Evolutionary conservation across 92 coral and sea anemone genomes (phyloP).

Genomic region (Blastomussa wellsi): DNA sequence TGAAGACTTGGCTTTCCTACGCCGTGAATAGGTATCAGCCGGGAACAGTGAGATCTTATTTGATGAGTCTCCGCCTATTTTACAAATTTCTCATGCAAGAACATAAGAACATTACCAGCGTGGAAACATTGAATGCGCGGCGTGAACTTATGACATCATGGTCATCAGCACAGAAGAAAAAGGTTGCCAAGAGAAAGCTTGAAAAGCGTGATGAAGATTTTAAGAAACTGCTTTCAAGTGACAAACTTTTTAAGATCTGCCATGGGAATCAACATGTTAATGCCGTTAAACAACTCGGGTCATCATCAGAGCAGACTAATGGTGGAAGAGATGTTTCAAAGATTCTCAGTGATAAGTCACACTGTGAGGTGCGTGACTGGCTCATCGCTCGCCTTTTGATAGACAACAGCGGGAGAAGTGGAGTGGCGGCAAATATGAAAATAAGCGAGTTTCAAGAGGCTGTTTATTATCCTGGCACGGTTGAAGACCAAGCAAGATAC

Average conservation of each 20-base stretch:
- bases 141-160: conserved; percentile 51
- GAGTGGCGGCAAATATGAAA: conserved; percentile 15
- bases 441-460: conserved; percentile 46
- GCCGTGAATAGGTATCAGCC: conserved; percentile 49
- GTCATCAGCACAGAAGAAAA: conserved; percentile 40
- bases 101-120: conserved; percentile 5
- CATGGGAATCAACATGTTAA: conserved; percentile 48
- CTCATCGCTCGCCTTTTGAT: conserved; percentile 23
- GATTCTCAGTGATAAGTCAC: conserved; percentile 21
- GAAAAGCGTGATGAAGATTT: conserved; percentile 42
- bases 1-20: conserved; percentile 38
- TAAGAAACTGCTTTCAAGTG: conserved; percentile 49
- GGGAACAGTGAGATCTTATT: conserved; percentile 49
- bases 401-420: conserved; percentile 38
- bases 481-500: conserved; percentile 54
- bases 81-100: conserved; percentile 43
- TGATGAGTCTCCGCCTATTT: conserved; percentile 55
- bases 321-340: not conserved
- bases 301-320: conserved; percentile 20
- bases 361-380: conserved; percentile 43
- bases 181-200: conserved; percentile 32
- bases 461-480: conserved; percentile 42
- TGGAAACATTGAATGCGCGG: conserved; percentile 16
- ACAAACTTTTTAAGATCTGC: conserved; percentile 47
- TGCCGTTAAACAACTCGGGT: conserved; percentile 59